phyloP scores from a whole-genome alignment of 2,888 invertebrate genomes.

The Cheilosia grossa region DNA sequence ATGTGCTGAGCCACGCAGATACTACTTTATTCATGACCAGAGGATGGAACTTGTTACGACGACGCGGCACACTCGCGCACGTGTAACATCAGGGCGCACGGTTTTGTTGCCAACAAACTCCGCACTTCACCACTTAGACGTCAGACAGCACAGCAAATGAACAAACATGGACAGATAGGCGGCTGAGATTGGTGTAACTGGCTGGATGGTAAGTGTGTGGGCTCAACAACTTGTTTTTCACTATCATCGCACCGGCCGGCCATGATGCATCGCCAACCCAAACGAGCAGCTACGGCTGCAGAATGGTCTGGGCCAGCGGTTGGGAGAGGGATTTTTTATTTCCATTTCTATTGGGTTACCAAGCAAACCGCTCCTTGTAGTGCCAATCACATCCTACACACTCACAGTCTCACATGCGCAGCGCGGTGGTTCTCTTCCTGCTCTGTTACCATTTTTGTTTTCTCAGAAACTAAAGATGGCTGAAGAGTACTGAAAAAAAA shows the following conservation, averaged over 20 bases:
- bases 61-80: conserved; percentile 27
- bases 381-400: conserved; percentile 74
- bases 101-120: background rate
- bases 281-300: conserved; percentile 29
- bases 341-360: conserved; percentile 54
- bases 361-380: conserved; percentile 49
- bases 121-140: conserved; percentile 43
- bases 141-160: conserved; percentile 63
- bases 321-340: conserved; percentile 10
- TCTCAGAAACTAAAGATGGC: conserved; percentile 38
- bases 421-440: conserved; percentile 53
- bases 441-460: conserved; percentile 52
- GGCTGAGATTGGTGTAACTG: conserved; percentile 70
- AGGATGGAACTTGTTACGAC: conserved; percentile 65
- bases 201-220: conserved; percentile 67
- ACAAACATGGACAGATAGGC: conserved; percentile 72
- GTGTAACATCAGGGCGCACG: conserved; percentile 32
- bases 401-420: background rate
- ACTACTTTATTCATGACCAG: conserved; percentile 58
- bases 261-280: conserved; percentile 61
- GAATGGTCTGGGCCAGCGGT: conserved; percentile 30
- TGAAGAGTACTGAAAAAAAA: background rate
- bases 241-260: conserved; percentile 56
- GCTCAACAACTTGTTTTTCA: conserved; percentile 74
- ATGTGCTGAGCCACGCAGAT: conserved; percentile 2